A percentile compares a stretch with the other conserved stretches of the same genome.
Evolutionary conservation across 2,888 invertebrate species (phyloP).

Genomic region (Bombylius discolor): DNA sequence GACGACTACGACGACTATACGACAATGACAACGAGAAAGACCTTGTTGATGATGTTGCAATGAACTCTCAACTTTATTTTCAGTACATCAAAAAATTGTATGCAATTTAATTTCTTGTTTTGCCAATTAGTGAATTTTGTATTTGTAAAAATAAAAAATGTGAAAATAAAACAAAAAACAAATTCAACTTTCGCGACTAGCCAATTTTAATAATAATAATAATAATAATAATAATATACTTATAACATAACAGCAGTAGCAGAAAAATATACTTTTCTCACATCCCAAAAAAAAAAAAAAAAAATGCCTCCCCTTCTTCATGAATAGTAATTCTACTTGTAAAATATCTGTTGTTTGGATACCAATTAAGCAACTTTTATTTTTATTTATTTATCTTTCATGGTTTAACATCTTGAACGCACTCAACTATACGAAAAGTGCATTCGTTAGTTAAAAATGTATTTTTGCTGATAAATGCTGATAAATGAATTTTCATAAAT

Average conservation of each 20-base stretch:
- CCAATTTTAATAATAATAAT: too few species aligned
- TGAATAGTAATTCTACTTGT: background rate
- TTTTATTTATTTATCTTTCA: background rate
- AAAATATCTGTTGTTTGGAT: background rate
- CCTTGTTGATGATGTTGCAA: background rate
- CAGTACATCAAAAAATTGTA: background rate
- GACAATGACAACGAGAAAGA: background rate
- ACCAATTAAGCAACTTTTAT: background rate
- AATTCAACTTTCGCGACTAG: too few species aligned
- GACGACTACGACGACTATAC: too few species aligned
- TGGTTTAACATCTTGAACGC: background rate
- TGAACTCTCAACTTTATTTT: background rate
- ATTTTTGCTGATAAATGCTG: conserved; percentile 5
- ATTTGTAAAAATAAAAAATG: too few species aligned
- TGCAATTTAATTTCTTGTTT: background rate
- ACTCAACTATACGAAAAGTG: background rate
- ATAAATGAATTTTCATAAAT: conserved; percentile 8
- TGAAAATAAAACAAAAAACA: too few species aligned
- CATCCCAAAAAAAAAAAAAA: background rate
- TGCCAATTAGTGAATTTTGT: background rate
- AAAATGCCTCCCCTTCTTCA: background rate
- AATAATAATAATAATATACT: too few species aligned
- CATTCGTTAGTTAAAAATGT: conserved; percentile 1
- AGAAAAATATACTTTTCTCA: background rate
- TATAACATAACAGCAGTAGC: too few species aligned